Evolutionary conservation across 2,113 vertebrate genomes (phyloP), one percentile per base, ranked within the genome.

Genomic region (Podilymbus podiceps): DNA sequence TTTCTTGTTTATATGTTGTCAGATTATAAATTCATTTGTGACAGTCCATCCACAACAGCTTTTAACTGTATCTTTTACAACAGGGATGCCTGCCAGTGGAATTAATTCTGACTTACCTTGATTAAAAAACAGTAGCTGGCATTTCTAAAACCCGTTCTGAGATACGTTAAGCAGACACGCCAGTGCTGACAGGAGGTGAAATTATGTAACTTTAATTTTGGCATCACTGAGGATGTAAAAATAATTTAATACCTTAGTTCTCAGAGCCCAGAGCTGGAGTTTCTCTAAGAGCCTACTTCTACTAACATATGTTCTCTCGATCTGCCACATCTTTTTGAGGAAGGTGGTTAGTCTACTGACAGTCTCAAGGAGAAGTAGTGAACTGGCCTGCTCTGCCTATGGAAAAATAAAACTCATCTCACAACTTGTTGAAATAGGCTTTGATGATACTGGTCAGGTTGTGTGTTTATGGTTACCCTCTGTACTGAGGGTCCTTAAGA

Each of bases 1-100:
- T 95, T 97, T 96, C 71, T 84, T 74, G 13, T 80, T 78, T 67
- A 40, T 82, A 16, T 73, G 19, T 72, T 94, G 44, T 92, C 87
- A 94, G 87, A 75, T 59, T 78, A 42, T 47, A 83, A 88, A 88
- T 83, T 90, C 33, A 38, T 53, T 79, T 50, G 18, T 82, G 68
- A 40, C 25, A 55, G 17, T 66, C 78, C 17, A 68, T 63, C 53
- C 46, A 44, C 9, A 69, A 24, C 27, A 73, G 35, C 56, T 95
- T 83, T 77, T 64, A 75, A 33, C 25, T 69, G 8, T 76, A 16
- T 69, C 21, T 56, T 79, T 85, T 73, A 85, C 40, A 72, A 11
- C 22, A 86, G 42, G 22, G 19, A 46, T 77, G 21, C 27, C 33
- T 85, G 35, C 63, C 27, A 53, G 59, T 74, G 38, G 46, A 71